These are phyloP conservation scores for Trichomycterus rosablanca DNA, from an alignment of 2,113 vertebrate genomes.

Conservation along the genomic window DNA sequence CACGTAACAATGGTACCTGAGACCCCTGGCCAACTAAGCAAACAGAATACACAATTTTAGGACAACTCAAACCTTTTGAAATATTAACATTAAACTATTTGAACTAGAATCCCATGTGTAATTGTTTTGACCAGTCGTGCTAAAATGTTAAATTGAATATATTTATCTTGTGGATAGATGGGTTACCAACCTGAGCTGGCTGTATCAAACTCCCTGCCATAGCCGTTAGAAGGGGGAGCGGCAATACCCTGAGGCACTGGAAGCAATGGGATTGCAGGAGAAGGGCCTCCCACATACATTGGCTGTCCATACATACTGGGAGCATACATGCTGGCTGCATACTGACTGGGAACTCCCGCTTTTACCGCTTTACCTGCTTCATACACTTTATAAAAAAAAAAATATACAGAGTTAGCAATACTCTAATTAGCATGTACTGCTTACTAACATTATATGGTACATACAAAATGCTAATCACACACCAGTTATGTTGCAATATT, in stretches of 20 bases:
- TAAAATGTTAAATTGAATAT: too few relatives aligned
- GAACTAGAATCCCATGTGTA: too few relatives aligned
- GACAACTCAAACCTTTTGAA: not conserved
- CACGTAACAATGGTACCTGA: constrained; percentile 78
- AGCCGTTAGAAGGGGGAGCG: constrained; percentile 56
- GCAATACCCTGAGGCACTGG: constrained; percentile 59
- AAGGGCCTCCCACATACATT: constrained; percentile 51
- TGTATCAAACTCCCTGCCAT: constrained; percentile 70
- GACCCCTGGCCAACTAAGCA: constrained; percentile 77
- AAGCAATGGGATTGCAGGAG: constrained; percentile 64
- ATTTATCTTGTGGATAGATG: too few relatives aligned
- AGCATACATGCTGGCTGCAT: constrained; percentile 68
- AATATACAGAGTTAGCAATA: not conserved
- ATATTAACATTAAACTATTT: too few relatives aligned
- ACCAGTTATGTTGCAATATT: too few relatives aligned
- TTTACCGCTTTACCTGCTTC: constrained; percentile 87
- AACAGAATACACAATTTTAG: not conserved
- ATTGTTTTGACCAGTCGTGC: too few relatives aligned
- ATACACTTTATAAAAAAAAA: constrained; percentile 68
- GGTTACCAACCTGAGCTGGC: constrained; percentile 81
- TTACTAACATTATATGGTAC: not conserved
- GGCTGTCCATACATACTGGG: constrained; percentile 75
- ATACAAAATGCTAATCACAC: not conserved
- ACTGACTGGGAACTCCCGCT: constrained; percentile 67
- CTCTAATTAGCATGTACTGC: too few relatives aligned